Base-by-base conservation (phyloP, 2,113 vertebrate species). In the Anhinga rufa region DNA sequence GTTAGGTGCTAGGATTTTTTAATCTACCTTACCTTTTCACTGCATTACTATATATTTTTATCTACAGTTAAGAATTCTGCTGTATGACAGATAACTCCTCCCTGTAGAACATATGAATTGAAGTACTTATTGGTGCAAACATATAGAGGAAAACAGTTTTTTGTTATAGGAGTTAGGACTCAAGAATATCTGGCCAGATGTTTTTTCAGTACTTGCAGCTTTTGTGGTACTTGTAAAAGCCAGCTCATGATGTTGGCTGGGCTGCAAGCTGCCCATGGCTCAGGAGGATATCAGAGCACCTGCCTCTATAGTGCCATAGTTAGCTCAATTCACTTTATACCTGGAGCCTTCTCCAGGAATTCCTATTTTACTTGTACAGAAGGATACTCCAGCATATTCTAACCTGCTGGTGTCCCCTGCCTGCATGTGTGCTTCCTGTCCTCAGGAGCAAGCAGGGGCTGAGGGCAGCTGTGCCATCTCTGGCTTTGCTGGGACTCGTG, bases 371-470 rank as follows among this genome's bases (percentile, higher is more conserved):
- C 14, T 9, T 25, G 9, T 25, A 8, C 21, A 32, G 40, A 29
- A 65, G 62, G 29, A 42, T 5, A 24, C 9, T n/a, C 9, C 24
- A 44, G 21, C 11, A 7, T 31, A 32, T 51, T 72, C 14, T 36
- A 38, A 76, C 21, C 5, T 0, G 0, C 9, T 4, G 1, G 17
- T 26, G 29, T 48, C 16, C 21, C 5, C 46, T 44, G n/a, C 60
- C 26, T 3, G 7, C 14, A 3, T 21, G 31, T 0, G 0, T 48
- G 2, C 36, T 69, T 70, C 13, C 34, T 31, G 29, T 65, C 26
- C 51, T 74, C 31, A 40, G 57, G 54, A 78, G 12, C 55, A 61
- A 46, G 42, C 14, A 40, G 16, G 4, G 10, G 21, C 51, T 58
- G 49, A 48, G 46, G 21, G 10, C 51, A 71, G 14, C 44, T 24